phyloP scores from a whole-genome alignment of 2,113 vertebrate species.

The Seriola rivoliana region DNA sequence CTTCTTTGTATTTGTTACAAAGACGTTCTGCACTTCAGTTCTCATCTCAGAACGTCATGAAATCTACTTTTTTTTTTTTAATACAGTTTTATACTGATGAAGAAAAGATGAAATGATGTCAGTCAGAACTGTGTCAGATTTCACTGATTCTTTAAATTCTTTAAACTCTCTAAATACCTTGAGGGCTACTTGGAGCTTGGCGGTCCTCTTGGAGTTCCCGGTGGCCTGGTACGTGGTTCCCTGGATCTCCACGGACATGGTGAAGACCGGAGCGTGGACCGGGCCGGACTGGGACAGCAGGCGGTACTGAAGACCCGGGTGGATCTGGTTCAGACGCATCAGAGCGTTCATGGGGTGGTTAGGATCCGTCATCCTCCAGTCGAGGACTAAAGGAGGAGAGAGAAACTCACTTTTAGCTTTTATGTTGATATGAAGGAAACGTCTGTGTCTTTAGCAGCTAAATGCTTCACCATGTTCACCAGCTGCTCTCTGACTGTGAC shows the following conservation, averaged over 20 bases:
- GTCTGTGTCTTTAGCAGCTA: too few relatives aligned
- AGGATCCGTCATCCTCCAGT: constrained; percentile 97
- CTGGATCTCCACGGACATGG: constrained; percentile 96
- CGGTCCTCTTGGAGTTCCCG: constrained; percentile 96
- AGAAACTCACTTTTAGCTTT: too few relatives aligned
- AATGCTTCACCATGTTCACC: too few relatives aligned
- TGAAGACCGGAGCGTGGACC: constrained; percentile 97
- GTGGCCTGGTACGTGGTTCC: constrained; percentile 94
- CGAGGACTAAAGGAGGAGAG: constrained; percentile 85
- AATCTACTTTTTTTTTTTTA: too few relatives aligned
- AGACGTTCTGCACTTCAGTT: too few relatives aligned
- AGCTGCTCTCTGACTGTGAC: too few relatives aligned
- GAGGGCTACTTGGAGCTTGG: constrained; percentile 96
- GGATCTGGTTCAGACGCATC: constrained; percentile 97
- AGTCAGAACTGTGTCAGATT: too few relatives aligned
- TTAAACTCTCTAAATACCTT: constrained; percentile 84
- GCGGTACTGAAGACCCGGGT: constrained; percentile 96
- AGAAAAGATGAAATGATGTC: too few relatives aligned
- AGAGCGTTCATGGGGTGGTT: constrained; percentile 94
- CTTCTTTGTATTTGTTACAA: too few relatives aligned
- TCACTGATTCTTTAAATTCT: not conserved
- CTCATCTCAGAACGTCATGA: too few relatives aligned
- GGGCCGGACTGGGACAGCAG: constrained; percentile 96
- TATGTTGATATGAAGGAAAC: too few relatives aligned
- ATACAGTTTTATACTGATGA: too few relatives aligned